Evolutionary conservation across 2,888 invertebrate genomes (phyloP), one percentile per base, ranked within the genome.

Genomic region (Cosmia pyralina): DNA sequence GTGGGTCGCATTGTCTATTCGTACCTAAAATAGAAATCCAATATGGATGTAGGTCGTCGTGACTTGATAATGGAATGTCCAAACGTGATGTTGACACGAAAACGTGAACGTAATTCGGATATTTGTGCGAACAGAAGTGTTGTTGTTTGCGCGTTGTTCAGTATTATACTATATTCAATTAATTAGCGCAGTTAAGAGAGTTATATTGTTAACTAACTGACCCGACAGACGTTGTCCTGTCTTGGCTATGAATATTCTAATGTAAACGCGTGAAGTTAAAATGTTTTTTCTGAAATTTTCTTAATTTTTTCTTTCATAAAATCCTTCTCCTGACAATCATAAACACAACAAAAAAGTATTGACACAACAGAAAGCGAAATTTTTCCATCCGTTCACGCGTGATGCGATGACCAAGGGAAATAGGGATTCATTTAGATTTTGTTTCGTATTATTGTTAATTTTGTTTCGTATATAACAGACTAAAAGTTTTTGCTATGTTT

Each of bases 11-110:
- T 85, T 85, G 85, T 87, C 86, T 87, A 86, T 90, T 85, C 82
- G 81, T 79, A n/a, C n/a, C n/a, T n/a, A 77, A 89, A 90, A 89
- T 89, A 90, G 89, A 90, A 90, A 90, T 90, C 87, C 85, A 90
- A 90, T 88, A 90, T 90, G 84, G 84, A 90, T 90, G 88, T 90
- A 87, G 90, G 91, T 88, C 90, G 87, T 87, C 83, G 88, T 87
- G 88, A 89, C 88, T 88, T 88, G 91, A 90, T 92, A 92, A 91
- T 91, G 88, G 88, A 88, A 91, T 90, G 85, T 87, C 84, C 87
- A 88, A 92, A 91, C 88, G 87, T 89, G 88, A 90, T 88, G 90
- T 89, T 88, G 90, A 89, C 90, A 91, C 85, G 88, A 90, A 88
- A 89, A 90, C 88, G 88, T 90, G 88, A 88, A 89, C 85, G 84